phyloP scores from a whole-genome alignment of 1,140 invertebrate species.

The Brachionus sp. region DNA sequence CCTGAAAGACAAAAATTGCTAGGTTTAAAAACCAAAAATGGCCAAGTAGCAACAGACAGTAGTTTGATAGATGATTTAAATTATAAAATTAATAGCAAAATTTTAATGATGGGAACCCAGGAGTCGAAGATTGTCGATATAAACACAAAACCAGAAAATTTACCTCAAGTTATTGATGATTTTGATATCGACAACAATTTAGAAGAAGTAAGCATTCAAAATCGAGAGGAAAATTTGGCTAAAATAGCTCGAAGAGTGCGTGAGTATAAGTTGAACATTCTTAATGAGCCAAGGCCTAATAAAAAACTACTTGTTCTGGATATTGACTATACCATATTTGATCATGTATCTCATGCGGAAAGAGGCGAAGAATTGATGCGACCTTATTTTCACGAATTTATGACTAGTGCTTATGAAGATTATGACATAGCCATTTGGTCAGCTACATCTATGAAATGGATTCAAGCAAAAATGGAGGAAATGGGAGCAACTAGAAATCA shows the following conservation, averaged over 20 bases:
- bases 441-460: slow-evolving; percentile 96
- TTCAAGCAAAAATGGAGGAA: slow-evolving; percentile 92
- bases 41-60: neutral
- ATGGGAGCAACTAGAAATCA: slow-evolving; percentile 74
- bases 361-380: slow-evolving; percentile 84
- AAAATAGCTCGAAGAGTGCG: slow-evolving; percentile 76
- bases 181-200: slow-evolving; percentile 72
- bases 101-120: slow-evolving; percentile 93
- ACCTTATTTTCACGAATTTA: slow-evolving; percentile 88
- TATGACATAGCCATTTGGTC: slow-evolving; percentile 68
- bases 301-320: slow-evolving; percentile 90
- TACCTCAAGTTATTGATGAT: slow-evolving; percentile 68
- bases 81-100: slow-evolving; percentile 80
- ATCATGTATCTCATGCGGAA: slow-evolving; percentile 85
- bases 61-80: slow-evolving; percentile 54
- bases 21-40: slow-evolving; percentile 85
- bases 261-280: slow-evolving; percentile 76
- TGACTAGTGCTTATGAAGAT: slow-evolving; percentile 79
- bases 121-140: slow-evolving; percentile 83
- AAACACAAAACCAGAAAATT: slow-evolving; percentile 62
- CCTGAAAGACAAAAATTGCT: slow-evolving; percentile 86
- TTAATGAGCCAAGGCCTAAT: slow-evolving; percentile 74
- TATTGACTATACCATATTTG: slow-evolving; percentile 91
- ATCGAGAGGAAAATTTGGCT: slow-evolving; percentile 58
- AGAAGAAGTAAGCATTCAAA: slow-evolving; percentile 57